Conservation (phyloP, 1,140 invertebrate genomes). For the Sweltsa coloradensis region DNA sequence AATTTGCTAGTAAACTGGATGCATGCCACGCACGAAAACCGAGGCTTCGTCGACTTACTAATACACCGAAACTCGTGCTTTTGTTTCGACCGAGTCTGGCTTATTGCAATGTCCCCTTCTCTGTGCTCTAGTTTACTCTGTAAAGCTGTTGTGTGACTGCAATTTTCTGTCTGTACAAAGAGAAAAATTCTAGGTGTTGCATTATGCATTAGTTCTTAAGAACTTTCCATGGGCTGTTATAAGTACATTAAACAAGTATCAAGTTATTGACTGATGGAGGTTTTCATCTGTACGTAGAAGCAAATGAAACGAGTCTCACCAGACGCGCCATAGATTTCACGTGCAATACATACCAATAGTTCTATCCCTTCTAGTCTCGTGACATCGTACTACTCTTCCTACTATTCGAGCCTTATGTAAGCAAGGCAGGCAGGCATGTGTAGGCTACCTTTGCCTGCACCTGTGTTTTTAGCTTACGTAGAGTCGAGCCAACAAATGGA, state of each 20-base stretch:
- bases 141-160: slow-evolving; percentile 20
- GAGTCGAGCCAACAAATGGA: slow-evolving; percentile 5
- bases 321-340: slow-evolving; percentile 17
- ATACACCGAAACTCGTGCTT: neutral
- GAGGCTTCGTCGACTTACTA: slow-evolving; percentile 1
- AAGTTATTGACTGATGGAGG: slow-evolving; percentile 19
- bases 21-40: slow-evolving; percentile 12
- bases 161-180: slow-evolving; percentile 21
- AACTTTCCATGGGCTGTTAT: slow-evolving; percentile 23
- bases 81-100: neutral
- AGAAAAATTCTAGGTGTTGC: slow-evolving; percentile 20
- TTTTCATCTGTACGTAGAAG: slow-evolving; percentile 15
- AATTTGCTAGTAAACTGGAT: too few species aligned
- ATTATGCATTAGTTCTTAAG: slow-evolving; percentile 22
- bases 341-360: slow-evolving; percentile 13
- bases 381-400: slow-evolving; percentile 7
- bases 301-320: slow-evolving; percentile 17
- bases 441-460: slow-evolving; percentile 5
- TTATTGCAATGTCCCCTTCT: slow-evolving; percentile 6
- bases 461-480: slow-evolving; percentile 6
- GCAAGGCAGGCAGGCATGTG: slow-evolving; percentile 1
- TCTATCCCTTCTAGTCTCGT: slow-evolving; percentile 4
- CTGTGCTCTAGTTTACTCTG: slow-evolving; percentile 19
- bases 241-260: slow-evolving; percentile 16
- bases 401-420: neutral